A percentile compares a stretch with the other conserved stretches of the same genome.
phyloP scores from a whole-genome alignment of 2,797 vertebrate species.

The Pitangus sulphuratus region DNA sequence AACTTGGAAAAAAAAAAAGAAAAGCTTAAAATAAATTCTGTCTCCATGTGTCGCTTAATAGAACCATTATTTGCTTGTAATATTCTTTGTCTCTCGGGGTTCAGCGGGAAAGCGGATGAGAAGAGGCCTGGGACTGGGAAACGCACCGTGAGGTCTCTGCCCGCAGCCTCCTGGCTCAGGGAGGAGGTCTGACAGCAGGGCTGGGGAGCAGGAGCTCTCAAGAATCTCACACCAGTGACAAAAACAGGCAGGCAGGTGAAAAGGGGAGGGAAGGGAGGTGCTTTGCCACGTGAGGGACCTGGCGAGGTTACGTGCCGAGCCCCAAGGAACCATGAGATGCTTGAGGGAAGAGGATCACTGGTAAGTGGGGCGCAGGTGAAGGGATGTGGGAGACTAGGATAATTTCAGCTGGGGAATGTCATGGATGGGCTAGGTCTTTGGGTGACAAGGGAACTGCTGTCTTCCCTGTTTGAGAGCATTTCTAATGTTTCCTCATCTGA shows the following conservation, averaged over 20 bases:
- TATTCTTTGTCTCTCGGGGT: conserved; percentile 25
- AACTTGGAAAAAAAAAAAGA: conserved; percentile 18
- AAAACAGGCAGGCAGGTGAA: not conserved
- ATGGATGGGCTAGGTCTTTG: not conserved
- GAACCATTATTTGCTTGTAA: conserved; percentile 50
- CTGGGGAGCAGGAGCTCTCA: not conserved
- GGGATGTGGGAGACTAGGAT: not conserved
- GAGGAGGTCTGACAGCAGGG: not conserved
- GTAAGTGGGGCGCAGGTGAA: not conserved
- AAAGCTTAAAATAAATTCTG: conserved; percentile 48
- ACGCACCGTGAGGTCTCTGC: not conserved
- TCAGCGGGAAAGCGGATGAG: not conserved
- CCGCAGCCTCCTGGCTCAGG: not conserved
- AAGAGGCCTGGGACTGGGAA: not conserved
- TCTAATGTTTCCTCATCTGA: conserved; percentile 58
- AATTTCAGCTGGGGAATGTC: conserved; percentile 30
- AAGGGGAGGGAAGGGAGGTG: not conserved
- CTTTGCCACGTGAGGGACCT: not conserved
- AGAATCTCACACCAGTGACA: conserved; percentile 45
- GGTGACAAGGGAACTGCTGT: conserved; percentile 17
- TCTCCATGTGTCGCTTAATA: not conserved
- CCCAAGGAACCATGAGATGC: not conserved
- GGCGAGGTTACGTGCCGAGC: not conserved
- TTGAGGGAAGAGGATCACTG: not conserved
- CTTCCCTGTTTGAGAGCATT: conserved; percentile 25